Evolutionary conservation across 2,888 invertebrate genomes (phyloP).

Genomic region (Andrena bucephala): DNA sequence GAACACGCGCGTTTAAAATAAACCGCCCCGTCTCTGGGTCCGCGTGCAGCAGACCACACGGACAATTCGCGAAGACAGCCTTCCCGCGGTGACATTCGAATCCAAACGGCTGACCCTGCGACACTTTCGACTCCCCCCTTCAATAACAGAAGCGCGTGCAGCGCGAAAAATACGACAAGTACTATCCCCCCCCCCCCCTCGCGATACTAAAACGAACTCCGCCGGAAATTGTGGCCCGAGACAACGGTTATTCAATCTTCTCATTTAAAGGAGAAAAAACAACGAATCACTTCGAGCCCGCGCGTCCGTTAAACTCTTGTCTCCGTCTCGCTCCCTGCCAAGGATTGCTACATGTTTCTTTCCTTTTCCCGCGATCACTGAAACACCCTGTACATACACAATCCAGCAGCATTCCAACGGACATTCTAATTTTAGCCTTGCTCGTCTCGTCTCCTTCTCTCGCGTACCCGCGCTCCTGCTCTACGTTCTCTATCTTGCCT

Average conservation of each 20-base stretch:
- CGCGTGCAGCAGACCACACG: not conserved
- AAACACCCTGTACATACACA: slow-evolving; percentile 75
- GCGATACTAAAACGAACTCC: slow-evolving; percentile 28
- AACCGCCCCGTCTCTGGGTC: slow-evolving; percentile 21
- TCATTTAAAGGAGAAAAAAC: not conserved
- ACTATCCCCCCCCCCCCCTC: not conserved
- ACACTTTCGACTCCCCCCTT: slow-evolving; percentile 27
- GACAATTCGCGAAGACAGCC: slow-evolving; percentile 16
- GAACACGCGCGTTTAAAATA: slow-evolving; percentile 37
- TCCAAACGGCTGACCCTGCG: slow-evolving; percentile 42
- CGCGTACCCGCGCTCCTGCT: slow-evolving; percentile 31
- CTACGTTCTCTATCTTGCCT: slow-evolving; percentile 10
- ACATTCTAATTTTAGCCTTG: slow-evolving; percentile 81
- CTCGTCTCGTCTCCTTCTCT: slow-evolving; percentile 59
- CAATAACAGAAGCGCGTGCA: not conserved
- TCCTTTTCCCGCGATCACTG: slow-evolving; percentile 62
- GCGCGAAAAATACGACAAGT: slow-evolving; percentile 15
- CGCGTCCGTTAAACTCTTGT: slow-evolving; percentile 44
- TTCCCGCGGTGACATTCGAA: slow-evolving; percentile 28
- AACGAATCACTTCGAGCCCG: slow-evolving; percentile 40
- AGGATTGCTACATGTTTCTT: slow-evolving; percentile 13
- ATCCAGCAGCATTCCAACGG: slow-evolving; percentile 78
- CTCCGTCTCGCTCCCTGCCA: slow-evolving; percentile 19
- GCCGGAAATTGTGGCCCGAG: slow-evolving; percentile 29
- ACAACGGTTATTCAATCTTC: slow-evolving; percentile 34